phyloP scores from a whole-genome alignment of 1,140 invertebrate species.

The Drosophila ananassae region DNA sequence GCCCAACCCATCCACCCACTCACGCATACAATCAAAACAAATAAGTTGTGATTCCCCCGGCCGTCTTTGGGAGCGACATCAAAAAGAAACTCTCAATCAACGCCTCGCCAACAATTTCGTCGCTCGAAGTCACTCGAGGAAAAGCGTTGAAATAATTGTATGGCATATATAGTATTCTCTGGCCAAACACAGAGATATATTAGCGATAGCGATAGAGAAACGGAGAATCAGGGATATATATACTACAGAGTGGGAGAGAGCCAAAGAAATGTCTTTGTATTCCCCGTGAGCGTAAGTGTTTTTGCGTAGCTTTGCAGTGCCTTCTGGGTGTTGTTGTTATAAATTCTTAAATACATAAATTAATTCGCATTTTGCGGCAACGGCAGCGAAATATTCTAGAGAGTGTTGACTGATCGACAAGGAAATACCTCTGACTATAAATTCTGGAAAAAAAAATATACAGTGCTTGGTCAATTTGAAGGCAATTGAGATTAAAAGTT shows the following conservation, averaged over 20 bases:
- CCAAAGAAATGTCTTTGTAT: conserved; percentile 5
- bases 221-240: background rate
- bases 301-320: conserved; percentile 25
- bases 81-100: conserved; percentile 82
- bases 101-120: conserved; percentile 69
- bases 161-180: conserved; percentile 14
- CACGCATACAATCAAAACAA: conserved; percentile 19
- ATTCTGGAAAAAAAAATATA: background rate
- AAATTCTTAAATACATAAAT: conserved; percentile 73
- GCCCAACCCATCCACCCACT: conserved; percentile 20
- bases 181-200: conserved; percentile 23
- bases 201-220: background rate
- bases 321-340: conserved; percentile 31
- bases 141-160: conserved; percentile 58
- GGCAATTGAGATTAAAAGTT: conserved; percentile 1
- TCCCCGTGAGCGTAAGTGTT: conserved; percentile 16
- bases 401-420: conserved; percentile 19
- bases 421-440: conserved; percentile 29
- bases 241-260: background rate
- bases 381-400: conserved; percentile 21
- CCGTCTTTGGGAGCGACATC: conserved; percentile 24
- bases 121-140: conserved; percentile 73
- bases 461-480: background rate
- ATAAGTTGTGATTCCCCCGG: conserved; percentile 2
- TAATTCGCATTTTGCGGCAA: conserved; percentile 61